Evolutionary conservation across 2,888 invertebrate genomes (phyloP), one percentile per base, ranked within the genome.

Genomic region (Aphidoletes aphidimyza): DNA sequence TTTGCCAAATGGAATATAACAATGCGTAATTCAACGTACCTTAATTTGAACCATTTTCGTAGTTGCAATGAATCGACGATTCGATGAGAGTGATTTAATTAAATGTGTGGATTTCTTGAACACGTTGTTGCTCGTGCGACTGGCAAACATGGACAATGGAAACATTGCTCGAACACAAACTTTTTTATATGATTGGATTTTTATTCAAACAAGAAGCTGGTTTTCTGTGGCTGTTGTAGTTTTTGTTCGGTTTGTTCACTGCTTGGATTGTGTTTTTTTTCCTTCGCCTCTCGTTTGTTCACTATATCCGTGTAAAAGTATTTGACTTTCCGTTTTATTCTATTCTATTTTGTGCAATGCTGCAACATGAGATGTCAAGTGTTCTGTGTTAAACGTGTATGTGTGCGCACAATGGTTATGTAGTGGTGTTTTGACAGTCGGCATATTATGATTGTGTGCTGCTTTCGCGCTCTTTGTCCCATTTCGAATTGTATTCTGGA

Each of bases 21-120:
- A 83, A 36, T 36, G 37, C 83, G n/a, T n/a, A 0, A 54, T 19
- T 47, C 8, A 39, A 45, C 88, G 85, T 86, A 90, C 90, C 88
- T 89, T 89, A 84, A 90, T 87, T 83, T 87, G 87, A 84, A 88
- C 89, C 90, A 90, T 90, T 86, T 87, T 87, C 85, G 86, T 88
- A 86, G 87, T 88, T 85, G 89, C 89, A 85, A 89, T 87, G 85
- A 84, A 81, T 34, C 84, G 78, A 37, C 37, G 45, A 22, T 37
- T 81, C 5, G 17, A 84, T 69, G 69, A 26, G 26, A 17, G 11
- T 0, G 26, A 37, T 81, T n/a, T n/a, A 81, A 37, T 81, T 8
- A 81, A n/a, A n/a, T 81, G 81, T 37, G 83, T 30, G 17, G 47
- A 34, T 83, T 34, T 83, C 17, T 49, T 83, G 5, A 83, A 39